These are phyloP conservation scores for Colistium nudipinnis DNA, from an alignment of 2,113 vertebrate species.

Conservation along the genomic window DNA sequence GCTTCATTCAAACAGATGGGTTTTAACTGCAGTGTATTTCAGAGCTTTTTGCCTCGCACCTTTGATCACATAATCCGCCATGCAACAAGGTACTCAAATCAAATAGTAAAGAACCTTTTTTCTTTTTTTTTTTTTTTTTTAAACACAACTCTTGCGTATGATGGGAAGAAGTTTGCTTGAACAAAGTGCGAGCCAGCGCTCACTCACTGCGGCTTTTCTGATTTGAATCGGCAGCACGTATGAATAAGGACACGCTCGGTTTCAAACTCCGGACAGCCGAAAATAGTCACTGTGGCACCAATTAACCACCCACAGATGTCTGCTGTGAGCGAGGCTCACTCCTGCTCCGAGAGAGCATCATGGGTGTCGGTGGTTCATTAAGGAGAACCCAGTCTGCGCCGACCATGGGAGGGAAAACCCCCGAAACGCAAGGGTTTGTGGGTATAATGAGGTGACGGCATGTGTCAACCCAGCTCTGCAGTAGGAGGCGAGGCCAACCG, in stretches of 20 bases:
- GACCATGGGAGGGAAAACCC: constrained; percentile 6
- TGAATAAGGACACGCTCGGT: neutral
- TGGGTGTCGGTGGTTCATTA: constrained; percentile 36
- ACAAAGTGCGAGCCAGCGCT: too few species aligned
- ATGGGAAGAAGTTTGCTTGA: too few species aligned
- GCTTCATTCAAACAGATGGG: neutral
- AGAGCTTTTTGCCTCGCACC: neutral
- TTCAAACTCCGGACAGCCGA: constrained; percentile 21
- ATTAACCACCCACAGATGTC: constrained; percentile 40
- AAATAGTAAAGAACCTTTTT: too few species aligned
- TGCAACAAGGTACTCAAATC: too few species aligned
- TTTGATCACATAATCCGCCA: neutral
- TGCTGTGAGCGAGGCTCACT: neutral
- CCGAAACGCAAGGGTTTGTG: constrained; percentile 12
- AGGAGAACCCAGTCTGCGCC: constrained; percentile 13
- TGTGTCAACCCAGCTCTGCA: neutral
- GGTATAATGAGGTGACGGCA: constrained; percentile 51
- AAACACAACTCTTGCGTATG: too few species aligned
- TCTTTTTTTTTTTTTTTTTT: too few species aligned
- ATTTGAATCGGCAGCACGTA: constrained; percentile 8
- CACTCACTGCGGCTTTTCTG: constrained; percentile 19
- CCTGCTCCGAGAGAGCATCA: neutral
- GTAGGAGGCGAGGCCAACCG: constrained; percentile 3
- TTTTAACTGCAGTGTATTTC: neutral
- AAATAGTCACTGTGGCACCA: constrained; percentile 17